Evolutionary conservation across 2,888 invertebrate species (phyloP).

Genomic region (Cantharis nigra): DNA sequence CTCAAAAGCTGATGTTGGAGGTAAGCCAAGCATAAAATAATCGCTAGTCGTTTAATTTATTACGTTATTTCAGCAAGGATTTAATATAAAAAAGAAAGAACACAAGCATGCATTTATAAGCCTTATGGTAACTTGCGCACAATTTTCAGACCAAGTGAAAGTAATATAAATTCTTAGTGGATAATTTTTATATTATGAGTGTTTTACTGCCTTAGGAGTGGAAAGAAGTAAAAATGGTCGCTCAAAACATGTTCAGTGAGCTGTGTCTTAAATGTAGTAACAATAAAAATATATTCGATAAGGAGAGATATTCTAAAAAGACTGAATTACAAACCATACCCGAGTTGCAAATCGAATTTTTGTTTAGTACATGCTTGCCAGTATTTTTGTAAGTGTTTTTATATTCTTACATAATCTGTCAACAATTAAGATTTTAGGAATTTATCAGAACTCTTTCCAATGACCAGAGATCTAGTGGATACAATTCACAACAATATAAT

Average conservation of each 20-base stretch:
- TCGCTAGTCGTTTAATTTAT: not conserved
- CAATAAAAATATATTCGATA: not conserved
- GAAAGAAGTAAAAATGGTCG: not conserved
- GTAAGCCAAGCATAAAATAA: slow-evolving; percentile 10
- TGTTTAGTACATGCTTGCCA: not conserved
- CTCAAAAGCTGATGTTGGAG: slow-evolving; percentile 45
- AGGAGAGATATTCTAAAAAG: not conserved
- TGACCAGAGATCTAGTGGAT: not conserved
- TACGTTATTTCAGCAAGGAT: not conserved
- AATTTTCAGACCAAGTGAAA: not conserved
- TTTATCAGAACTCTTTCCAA: not conserved
- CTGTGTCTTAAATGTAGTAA: not conserved
- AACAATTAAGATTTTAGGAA: not conserved
- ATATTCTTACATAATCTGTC: not conserved
- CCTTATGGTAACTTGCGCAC: not conserved
- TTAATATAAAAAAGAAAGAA: slow-evolving; percentile 20
- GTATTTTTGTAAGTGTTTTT: not conserved
- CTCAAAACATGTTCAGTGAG: not conserved
- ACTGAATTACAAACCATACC: not conserved
- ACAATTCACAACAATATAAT: not conserved
- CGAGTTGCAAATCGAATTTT: not conserved
- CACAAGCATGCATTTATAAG: not conserved
- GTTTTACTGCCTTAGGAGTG: not conserved
- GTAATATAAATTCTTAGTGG: not conserved
- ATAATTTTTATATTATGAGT: not conserved